These are phyloP conservation scores for Melanaphis sacchari DNA, from an alignment of 1,140 invertebrate species.

Conservation along the genomic window DNA sequence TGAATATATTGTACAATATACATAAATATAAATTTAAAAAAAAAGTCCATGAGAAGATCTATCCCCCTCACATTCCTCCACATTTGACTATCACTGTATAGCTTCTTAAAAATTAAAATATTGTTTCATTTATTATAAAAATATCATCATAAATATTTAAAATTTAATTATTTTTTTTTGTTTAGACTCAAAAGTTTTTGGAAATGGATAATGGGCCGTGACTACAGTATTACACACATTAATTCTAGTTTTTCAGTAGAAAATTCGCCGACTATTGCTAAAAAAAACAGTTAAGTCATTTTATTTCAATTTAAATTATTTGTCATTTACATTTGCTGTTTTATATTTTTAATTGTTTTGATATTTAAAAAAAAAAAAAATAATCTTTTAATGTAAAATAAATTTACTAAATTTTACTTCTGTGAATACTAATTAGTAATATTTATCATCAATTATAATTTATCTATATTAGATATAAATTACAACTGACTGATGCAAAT, in stretches of 20 bases:
- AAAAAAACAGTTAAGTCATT: slow-evolving; percentile 43
- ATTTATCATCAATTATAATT: slow-evolving; percentile 16
- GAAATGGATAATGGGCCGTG: slow-evolving; percentile 52
- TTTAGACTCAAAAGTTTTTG: slow-evolving; percentile 54
- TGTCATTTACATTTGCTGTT: slow-evolving; percentile 15
- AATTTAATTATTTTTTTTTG: background rate
- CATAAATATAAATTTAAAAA: too few relatives aligned
- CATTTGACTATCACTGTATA: background rate
- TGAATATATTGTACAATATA: too few relatives aligned
- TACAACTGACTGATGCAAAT: slow-evolving; percentile 32
- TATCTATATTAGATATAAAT: slow-evolving; percentile 51
- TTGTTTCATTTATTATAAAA: background rate
- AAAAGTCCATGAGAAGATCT: too few relatives aligned
- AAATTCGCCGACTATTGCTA: slow-evolving; percentile 38
- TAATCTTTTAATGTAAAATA: background rate
- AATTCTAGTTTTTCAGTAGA: slow-evolving; percentile 54
- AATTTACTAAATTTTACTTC: background rate
- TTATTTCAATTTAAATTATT: background rate
- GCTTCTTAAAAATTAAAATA: background rate
- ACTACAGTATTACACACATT: slow-evolving; percentile 44
- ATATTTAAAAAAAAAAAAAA: background rate
- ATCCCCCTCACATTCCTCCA: too few relatives aligned
- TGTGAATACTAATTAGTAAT: background rate
- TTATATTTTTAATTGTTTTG: slow-evolving; percentile 12
- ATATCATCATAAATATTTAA: background rate